Percentiles rank a stretch among this genome's conserved stretches.
Conservation (phyloP, 2,888 invertebrate species). For the Petrolisthes manimaculis region DNA sequence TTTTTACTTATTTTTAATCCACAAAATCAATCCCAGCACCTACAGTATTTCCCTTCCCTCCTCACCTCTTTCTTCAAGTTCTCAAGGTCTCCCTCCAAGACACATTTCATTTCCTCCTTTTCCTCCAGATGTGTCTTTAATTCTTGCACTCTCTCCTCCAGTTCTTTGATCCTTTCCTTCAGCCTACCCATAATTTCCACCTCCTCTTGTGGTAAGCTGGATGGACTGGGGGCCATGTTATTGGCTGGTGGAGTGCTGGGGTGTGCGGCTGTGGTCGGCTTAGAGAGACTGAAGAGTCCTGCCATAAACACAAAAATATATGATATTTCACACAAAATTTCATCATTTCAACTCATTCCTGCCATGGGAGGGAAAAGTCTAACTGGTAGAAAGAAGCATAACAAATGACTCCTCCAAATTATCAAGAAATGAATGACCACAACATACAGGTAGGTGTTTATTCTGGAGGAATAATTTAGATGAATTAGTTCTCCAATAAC, state of each 20-base stretch:
- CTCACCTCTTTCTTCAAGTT: constrained; percentile 62
- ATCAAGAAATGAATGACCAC: no score
- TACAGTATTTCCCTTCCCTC: background rate
- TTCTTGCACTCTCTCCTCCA: constrained; percentile 51
- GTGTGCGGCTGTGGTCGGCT: background rate
- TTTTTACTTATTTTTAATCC: background rate
- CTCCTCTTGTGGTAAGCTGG: background rate
- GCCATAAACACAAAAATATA: background rate
- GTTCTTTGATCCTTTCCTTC: constrained; percentile 45
- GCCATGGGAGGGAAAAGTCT: no score
- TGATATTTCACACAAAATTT: no score
- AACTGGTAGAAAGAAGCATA: no score
- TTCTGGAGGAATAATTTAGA: no score
- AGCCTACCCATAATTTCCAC: constrained; percentile 32
- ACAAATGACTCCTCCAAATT: no score
- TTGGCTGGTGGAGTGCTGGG: background rate
- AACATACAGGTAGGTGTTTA: no score
- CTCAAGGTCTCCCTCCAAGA: constrained; percentile 54
- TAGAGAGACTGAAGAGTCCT: constrained; percentile 59
- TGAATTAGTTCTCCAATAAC: no score
- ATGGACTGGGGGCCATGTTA: background rate
- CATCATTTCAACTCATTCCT: no score
- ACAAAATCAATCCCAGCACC: background rate
- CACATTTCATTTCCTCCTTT: constrained; percentile 44
- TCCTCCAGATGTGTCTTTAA: constrained; percentile 57